phyloP scores from a whole-genome alignment of 2,797 vertebrate species.

The Gymnoscopelus microlampas region DNA sequence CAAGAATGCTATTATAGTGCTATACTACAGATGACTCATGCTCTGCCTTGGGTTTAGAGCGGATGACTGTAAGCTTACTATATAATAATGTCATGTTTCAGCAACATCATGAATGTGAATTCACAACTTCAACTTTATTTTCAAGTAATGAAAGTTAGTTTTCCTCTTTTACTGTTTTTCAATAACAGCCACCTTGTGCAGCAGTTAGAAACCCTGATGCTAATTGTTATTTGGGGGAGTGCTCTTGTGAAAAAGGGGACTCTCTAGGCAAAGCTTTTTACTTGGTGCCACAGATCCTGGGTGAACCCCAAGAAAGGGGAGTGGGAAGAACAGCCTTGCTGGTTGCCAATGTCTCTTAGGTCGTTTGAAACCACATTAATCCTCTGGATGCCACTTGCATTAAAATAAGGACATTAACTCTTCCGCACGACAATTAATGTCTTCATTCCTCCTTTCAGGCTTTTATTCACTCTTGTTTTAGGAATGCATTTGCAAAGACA shows the following conservation, averaged over 20 bases:
- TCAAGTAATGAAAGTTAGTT: background rate
- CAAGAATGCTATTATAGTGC: constrained; percentile 22
- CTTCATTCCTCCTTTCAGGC: constrained; percentile 41
- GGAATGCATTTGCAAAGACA: constrained; percentile 42
- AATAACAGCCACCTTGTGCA: constrained; percentile 16
- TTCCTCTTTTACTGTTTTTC: constrained; percentile 10
- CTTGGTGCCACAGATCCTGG: constrained; percentile 28
- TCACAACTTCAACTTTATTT: background rate
- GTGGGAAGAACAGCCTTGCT: constrained; percentile 9
- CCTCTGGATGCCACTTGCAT: constrained; percentile 31
- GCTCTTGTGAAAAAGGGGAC: constrained; percentile 22
- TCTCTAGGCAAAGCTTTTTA: constrained; percentile 16
- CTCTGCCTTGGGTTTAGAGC: constrained; percentile 30
- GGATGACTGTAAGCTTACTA: background rate
- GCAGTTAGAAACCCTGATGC: constrained; percentile 6
- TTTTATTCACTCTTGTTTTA: constrained; percentile 26
- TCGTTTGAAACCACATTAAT: constrained; percentile 35
- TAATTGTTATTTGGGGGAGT: constrained; percentile 36
- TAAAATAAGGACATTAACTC: constrained; percentile 40
- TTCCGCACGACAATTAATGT: constrained; percentile 38
- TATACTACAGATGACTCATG: constrained; percentile 5
- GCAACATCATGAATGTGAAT: background rate
- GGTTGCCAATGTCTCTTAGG: constrained; percentile 26
- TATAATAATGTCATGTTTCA: background rate
- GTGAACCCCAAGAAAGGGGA: constrained; percentile 15